These are phyloP conservation scores for Tipula confusa DNA, from an alignment of 2,888 invertebrate species.

Conservation along the genomic window DNA sequence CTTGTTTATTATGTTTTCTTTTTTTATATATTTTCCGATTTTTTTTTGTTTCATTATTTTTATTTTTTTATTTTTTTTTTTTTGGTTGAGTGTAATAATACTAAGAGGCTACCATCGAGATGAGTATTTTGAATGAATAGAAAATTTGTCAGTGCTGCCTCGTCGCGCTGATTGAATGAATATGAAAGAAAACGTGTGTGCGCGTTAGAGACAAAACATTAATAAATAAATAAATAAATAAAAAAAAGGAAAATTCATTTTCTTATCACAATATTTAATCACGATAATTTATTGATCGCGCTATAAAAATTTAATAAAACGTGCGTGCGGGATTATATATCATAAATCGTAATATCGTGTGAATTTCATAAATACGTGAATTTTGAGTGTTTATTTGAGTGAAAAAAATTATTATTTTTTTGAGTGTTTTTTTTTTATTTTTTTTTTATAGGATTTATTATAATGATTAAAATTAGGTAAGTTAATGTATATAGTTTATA, in stretches of 20 bases:
- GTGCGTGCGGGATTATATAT: neutral
- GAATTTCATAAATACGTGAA: neutral
- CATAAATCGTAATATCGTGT: neutral
- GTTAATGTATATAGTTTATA: neutral
- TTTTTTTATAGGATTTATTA: neutral
- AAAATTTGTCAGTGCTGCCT: slow-evolving; percentile 25
- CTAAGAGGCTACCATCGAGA: slow-evolving; percentile 15
- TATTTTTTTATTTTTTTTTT: neutral
- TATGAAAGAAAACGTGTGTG: slow-evolving; percentile 9
- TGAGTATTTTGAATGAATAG: slow-evolving; percentile 25
- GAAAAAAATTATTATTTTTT: neutral
- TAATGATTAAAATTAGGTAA: neutral
- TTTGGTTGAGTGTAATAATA: neutral
- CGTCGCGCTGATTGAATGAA: slow-evolving; percentile 20
- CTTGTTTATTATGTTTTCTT: slow-evolving; percentile 12
- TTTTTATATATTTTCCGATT: neutral
- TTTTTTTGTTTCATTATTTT: neutral
- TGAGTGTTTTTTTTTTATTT: neutral
- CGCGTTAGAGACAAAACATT: slow-evolving; percentile 9
- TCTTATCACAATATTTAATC: neutral
- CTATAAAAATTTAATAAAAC: neutral
- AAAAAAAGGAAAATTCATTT: neutral
- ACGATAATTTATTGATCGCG: neutral
- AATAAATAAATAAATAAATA: slow-evolving; percentile 7
- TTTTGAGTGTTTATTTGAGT: neutral